phyloP scores from a whole-genome alignment of 2,888 invertebrate species.

The Halocaridina rubra region DNA sequence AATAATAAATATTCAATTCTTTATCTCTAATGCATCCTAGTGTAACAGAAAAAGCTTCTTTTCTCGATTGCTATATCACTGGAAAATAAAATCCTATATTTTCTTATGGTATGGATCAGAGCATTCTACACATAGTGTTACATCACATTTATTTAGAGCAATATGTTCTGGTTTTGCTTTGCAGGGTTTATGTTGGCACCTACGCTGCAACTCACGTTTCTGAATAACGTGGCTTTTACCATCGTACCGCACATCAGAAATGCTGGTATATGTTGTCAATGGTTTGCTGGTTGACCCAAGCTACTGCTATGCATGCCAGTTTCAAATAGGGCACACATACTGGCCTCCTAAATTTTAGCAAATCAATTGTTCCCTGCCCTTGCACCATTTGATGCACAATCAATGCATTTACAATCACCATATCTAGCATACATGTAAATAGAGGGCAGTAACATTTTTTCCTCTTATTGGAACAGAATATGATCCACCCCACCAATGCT shows the following conservation, averaged over 20 bases:
- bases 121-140: not conserved
- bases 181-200: not conserved
- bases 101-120: not conserved
- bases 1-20: too few relatives aligned
- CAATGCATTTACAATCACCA: not conserved
- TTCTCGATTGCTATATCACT: too few relatives aligned
- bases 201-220: not conserved
- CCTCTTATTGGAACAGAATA: not conserved
- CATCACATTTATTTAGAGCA: not conserved
- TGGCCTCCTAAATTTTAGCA: not conserved
- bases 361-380: not conserved
- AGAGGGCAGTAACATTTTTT: not conserved
- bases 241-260: not conserved
- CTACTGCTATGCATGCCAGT: not conserved
- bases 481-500: not conserved
- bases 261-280: not conserved
- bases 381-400: not conserved
- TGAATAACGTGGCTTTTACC: not conserved
- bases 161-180: not conserved
- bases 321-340: not conserved
- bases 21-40: too few relatives aligned
- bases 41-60: too few relatives aligned
- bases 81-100: too few relatives aligned
- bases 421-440: not conserved
- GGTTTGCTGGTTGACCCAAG: not conserved